These are phyloP conservation scores for Trichonephila clavata DNA, from an alignment of 1,140 invertebrate genomes.

Conservation along the genomic window DNA sequence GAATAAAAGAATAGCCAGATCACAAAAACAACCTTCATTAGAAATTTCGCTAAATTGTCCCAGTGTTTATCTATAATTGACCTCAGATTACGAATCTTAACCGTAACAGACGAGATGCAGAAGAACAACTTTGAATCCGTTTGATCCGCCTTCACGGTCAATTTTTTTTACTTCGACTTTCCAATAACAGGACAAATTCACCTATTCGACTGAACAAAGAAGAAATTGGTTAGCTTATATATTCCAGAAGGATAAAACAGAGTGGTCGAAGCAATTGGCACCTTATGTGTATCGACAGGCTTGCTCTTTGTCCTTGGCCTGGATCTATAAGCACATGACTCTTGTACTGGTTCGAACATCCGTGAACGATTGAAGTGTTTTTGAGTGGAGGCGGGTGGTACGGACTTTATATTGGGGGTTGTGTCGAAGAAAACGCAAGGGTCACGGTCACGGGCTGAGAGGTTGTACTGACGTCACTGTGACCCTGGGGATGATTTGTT, in stretches of 20 bases:
- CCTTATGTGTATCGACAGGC: constrained; percentile 32
- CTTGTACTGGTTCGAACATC: not conserved
- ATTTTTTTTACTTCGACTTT: not conserved
- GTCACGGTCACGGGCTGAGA: constrained; percentile 42
- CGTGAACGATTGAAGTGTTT: constrained; percentile 19
- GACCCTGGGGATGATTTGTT: constrained; percentile 59
- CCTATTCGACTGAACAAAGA: not conserved
- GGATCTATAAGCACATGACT: constrained; percentile 48
- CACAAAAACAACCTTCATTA: too few relatives aligned
- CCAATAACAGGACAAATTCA: not conserved
- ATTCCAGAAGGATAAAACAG: not conserved
- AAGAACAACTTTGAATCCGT: not conserved
- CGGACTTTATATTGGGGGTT: not conserved
- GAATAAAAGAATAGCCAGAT: too few relatives aligned
- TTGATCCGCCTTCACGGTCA: not conserved
- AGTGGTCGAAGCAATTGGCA: constrained; percentile 31
- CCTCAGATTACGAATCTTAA: not conserved
- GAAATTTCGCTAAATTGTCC: too few relatives aligned
- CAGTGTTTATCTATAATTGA: too few relatives aligned
- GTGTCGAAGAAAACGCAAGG: constrained; percentile 35
- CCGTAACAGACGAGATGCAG: not conserved
- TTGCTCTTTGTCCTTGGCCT: constrained; percentile 43
- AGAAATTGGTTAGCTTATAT: not conserved
- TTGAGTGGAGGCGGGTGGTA: constrained; percentile 44
- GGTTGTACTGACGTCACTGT: constrained; percentile 17